Conservation (phyloP, 1,140 invertebrate genomes). For the Littorina saxatilis region DNA sequence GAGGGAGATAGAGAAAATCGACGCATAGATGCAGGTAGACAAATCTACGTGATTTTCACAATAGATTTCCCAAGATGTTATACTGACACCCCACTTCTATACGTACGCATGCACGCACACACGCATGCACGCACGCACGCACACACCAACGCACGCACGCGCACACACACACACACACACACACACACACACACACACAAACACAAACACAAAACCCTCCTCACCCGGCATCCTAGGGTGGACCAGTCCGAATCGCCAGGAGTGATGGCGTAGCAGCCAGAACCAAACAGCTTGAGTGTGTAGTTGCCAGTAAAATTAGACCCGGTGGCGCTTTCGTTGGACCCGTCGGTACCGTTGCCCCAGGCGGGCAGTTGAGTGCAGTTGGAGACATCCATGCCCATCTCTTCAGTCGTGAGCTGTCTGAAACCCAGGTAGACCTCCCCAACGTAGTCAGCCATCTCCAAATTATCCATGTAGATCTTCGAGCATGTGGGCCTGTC, state of each 20-base stretch:
- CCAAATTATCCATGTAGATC: constrained; percentile 49
- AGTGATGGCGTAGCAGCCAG: constrained; percentile 56
- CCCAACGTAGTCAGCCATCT: constrained; percentile 51
- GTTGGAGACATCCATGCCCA: constrained; percentile 43
- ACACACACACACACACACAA: too few species aligned
- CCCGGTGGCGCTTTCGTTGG: constrained; percentile 46
- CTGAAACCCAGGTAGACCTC: constrained; percentile 55
- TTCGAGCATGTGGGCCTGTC: constrained; percentile 44
- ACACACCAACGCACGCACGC: too few species aligned
- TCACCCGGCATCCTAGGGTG: constrained; percentile 61
- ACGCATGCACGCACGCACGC: too few species aligned
- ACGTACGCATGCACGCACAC: too few species aligned
- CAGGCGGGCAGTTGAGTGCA: constrained; percentile 42
- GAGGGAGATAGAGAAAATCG: too few species aligned
- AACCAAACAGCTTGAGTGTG: constrained; percentile 44
- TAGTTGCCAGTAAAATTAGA: constrained; percentile 48
- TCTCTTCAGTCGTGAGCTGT: constrained; percentile 51
- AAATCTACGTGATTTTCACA: too few species aligned
- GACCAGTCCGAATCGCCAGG: constrained; percentile 52
- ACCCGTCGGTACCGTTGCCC: constrained; percentile 38
- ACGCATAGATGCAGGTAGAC: too few species aligned
- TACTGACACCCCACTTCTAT: too few species aligned
- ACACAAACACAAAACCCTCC: not conserved
- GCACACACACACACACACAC: too few species aligned
- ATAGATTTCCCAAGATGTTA: too few species aligned